These are phyloP conservation scores for Cosmopolites sordidus DNA, from an alignment of 2,888 invertebrate species.

Conservation along the genomic window DNA sequence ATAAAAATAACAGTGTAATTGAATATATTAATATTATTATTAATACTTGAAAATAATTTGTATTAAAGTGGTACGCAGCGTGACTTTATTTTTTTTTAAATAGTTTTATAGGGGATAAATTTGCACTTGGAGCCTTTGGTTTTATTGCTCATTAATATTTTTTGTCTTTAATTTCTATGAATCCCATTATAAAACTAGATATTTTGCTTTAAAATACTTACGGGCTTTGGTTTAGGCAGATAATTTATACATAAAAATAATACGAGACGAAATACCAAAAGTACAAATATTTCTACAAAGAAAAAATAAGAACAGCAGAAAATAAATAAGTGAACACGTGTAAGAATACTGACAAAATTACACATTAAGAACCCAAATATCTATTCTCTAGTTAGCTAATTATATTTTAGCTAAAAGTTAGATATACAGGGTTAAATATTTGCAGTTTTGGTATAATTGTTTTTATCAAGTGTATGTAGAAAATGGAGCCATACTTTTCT, in stretches of 20 bases:
- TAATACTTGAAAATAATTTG: constrained; percentile 43
- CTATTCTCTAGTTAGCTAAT: constrained; percentile 15
- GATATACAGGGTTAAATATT: constrained; percentile 34
- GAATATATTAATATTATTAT: constrained; percentile 39
- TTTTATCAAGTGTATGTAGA: constrained; percentile 26
- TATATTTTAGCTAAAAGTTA: constrained; percentile 11
- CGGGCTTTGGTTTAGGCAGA: constrained; percentile 41
- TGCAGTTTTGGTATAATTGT: constrained; percentile 39
- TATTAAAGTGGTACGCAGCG: constrained; percentile 30
- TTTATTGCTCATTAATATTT: too few relatives aligned
- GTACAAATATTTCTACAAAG: constrained; percentile 37
- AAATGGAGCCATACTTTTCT: constrained; percentile 34
- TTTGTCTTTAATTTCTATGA: too few relatives aligned
- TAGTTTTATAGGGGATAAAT: constrained; percentile 7
- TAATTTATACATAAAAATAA: constrained; percentile 17
- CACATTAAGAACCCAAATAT: constrained; percentile 25
- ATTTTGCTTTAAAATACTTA: constrained; percentile 33
- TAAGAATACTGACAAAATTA: constrained; percentile 34
- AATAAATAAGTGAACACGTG: constrained; percentile 38
- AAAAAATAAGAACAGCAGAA: constrained; percentile 30
- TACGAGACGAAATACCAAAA: constrained; percentile 39
- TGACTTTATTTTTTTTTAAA: constrained; percentile 14
- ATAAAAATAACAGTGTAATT: constrained; percentile 37
- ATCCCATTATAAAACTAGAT: constrained; percentile 9
- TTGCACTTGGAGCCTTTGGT: too few relatives aligned